These are phyloP conservation scores for Sebastes oblongus DNA, from an alignment of 2,797 vertebrate genomes.

Conservation along the genomic window DNA sequence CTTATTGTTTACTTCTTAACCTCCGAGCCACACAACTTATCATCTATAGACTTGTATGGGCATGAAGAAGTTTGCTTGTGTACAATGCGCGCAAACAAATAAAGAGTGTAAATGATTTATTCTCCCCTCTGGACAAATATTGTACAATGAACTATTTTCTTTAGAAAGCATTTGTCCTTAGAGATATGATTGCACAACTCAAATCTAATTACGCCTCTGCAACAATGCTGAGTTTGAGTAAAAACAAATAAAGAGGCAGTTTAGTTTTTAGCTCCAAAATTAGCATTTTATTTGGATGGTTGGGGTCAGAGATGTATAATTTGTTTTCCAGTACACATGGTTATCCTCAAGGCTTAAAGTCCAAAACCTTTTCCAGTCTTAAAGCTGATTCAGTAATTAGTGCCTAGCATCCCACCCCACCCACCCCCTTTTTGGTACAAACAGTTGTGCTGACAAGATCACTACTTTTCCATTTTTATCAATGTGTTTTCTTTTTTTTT, in stretches of 20 bases:
- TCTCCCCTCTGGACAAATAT: slow-evolving; percentile 28
- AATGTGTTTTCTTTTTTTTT: slow-evolving; percentile 32
- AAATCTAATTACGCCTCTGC: slow-evolving; percentile 61
- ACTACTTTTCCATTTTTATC: slow-evolving; percentile 67
- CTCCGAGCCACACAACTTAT: slow-evolving; percentile 17
- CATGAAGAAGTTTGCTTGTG: slow-evolving; percentile 7
- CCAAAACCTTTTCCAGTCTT: slow-evolving; percentile 90
- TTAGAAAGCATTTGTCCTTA: slow-evolving; percentile 45
- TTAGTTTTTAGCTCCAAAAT: slow-evolving; percentile 96
- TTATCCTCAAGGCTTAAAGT: slow-evolving; percentile 92
- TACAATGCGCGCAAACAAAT: slow-evolving; percentile 35
- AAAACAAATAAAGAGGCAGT: slow-evolving; percentile 79
- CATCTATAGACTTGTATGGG: background rate
- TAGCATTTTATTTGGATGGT: slow-evolving; percentile 99
- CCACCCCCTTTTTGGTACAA: slow-evolving; percentile 93
- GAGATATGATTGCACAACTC: slow-evolving; percentile 37
- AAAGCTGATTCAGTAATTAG: slow-evolving; percentile 89
- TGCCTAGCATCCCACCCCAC: slow-evolving; percentile 79
- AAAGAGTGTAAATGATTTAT: slow-evolving; percentile 46
- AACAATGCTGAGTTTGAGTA: slow-evolving; percentile 38
- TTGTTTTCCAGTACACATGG: slow-evolving; percentile 95
- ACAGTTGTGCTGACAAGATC: slow-evolving; percentile 97
- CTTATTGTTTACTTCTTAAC: slow-evolving; percentile 23
- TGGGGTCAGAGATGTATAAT: slow-evolving; percentile 96
- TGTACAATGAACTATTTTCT: background rate